phyloP scores from a whole-genome alignment of 2,797 vertebrate genomes.

The Sylvia borin region DNA sequence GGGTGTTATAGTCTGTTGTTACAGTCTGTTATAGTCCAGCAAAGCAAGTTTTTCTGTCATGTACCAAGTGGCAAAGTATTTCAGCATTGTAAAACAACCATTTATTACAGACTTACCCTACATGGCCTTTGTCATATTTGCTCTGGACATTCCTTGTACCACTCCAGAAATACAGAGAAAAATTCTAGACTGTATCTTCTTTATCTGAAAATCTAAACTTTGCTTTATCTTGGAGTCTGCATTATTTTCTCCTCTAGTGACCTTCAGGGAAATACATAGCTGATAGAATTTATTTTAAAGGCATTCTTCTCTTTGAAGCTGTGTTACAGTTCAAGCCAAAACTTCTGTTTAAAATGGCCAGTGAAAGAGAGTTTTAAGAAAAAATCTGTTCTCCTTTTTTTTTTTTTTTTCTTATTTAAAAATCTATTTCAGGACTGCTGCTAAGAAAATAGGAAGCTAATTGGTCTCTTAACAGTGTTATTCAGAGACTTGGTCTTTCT shows the following conservation, averaged over 20 bases:
- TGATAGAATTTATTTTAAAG: background rate
- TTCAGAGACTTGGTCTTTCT: constrained; percentile 17
- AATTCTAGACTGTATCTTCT: background rate
- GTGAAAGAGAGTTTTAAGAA: background rate
- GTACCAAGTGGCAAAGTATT: background rate
- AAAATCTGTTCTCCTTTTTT: background rate
- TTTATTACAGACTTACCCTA: background rate
- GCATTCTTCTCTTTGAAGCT: background rate
- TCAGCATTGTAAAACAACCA: background rate
- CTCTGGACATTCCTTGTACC: background rate
- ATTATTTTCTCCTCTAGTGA: background rate
- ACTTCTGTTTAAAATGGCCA: background rate
- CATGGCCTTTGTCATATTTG: background rate
- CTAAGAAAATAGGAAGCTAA: background rate
- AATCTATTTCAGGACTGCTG: background rate
- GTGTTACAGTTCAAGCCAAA: background rate
- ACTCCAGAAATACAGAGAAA: background rate
- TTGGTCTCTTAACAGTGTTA: constrained; percentile 9
- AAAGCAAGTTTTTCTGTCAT: background rate
- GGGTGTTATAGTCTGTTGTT: background rate
- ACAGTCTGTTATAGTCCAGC: background rate
- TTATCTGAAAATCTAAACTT: background rate
- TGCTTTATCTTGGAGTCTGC: background rate
- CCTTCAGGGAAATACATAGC: background rate
- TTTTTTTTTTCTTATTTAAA: background rate